Evolutionary conservation across 2,113 vertebrate species (phyloP).

Genomic region (Hyperoodon ampullatus): DNA sequence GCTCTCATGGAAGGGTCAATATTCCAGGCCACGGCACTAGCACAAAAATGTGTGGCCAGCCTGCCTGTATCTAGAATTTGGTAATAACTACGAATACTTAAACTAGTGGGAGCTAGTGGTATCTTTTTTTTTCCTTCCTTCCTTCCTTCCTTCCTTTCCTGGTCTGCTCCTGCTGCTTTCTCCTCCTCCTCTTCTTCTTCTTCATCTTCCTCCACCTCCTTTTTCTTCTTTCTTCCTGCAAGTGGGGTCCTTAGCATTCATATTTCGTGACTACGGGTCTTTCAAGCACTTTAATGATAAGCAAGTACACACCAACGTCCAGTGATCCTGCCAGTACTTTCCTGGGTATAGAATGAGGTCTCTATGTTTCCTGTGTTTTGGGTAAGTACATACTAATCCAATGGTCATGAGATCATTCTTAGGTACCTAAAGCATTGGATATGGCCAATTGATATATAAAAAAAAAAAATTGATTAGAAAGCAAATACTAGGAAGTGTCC

Average conservation of each 20-base stretch:
- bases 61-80: not conserved
- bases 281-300: not conserved
- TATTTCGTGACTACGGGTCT: not conserved
- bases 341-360: not conserved
- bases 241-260: not conserved
- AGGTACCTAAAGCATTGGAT: not conserved
- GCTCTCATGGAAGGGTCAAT: too few relatives aligned
- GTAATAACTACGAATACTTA: not conserved
- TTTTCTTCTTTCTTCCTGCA: not conserved
- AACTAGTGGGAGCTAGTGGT: not conserved
- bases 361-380: not conserved
- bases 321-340: not conserved
- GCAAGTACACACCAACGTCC: not conserved
- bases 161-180: too few relatives aligned
- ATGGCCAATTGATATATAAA: not conserved
- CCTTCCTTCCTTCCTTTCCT: not conserved
- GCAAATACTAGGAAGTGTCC: not conserved
- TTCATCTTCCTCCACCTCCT: too few relatives aligned
- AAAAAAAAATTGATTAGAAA: not conserved
- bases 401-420: not conserved
- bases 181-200: too few relatives aligned
- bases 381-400: not conserved
- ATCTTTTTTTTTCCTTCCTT: not conserved
- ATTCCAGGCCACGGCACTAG: not conserved
- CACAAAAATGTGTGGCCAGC: not conserved